A percentile compares a stretch with the other conserved stretches of the same genome.
phyloP scores from a whole-genome alignment of 2,888 invertebrate genomes.

The Rhogogaster chlorosoma region DNA sequence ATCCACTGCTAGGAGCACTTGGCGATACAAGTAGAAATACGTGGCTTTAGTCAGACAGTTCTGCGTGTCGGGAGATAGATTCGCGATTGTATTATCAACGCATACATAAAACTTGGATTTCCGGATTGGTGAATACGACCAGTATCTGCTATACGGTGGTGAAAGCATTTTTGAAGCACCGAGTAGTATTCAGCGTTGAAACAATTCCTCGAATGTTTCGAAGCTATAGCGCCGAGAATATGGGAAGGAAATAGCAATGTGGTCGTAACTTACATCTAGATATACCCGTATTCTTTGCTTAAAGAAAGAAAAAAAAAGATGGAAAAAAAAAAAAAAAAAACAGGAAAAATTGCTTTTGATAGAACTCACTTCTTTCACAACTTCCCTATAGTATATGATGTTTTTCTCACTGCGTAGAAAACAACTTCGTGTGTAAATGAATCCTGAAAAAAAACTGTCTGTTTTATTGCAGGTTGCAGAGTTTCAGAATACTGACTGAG shows the following conservation, averaged over 20 bases:
- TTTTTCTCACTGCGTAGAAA: constrained; percentile 1
- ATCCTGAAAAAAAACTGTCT: background rate
- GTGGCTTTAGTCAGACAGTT: constrained; percentile 1
- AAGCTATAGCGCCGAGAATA: background rate
- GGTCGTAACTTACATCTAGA: constrained; percentile 22
- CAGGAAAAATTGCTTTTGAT: constrained; percentile 4
- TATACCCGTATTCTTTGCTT: background rate
- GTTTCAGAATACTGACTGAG: constrained; percentile 7
- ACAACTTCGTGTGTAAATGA: constrained; percentile 19
- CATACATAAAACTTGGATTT: background rate
- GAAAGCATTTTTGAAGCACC: background rate
- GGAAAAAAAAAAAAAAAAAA: background rate
- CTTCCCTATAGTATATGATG: background rate
- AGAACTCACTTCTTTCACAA: background rate
- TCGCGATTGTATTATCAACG: background rate
- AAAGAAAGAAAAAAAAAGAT: background rate
- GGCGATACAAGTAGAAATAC: constrained; percentile 24
- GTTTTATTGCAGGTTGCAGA: background rate
- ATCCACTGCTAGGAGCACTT: background rate
- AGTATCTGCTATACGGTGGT: background rate
- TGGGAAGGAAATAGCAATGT: background rate
- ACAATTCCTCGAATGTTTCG: background rate
- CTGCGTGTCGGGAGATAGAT: background rate
- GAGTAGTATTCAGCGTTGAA: background rate
- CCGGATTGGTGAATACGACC: background rate